Evolutionary conservation across 2,888 invertebrate genomes (phyloP).

Genomic region (Euspilapteryx auroguttella): DNA sequence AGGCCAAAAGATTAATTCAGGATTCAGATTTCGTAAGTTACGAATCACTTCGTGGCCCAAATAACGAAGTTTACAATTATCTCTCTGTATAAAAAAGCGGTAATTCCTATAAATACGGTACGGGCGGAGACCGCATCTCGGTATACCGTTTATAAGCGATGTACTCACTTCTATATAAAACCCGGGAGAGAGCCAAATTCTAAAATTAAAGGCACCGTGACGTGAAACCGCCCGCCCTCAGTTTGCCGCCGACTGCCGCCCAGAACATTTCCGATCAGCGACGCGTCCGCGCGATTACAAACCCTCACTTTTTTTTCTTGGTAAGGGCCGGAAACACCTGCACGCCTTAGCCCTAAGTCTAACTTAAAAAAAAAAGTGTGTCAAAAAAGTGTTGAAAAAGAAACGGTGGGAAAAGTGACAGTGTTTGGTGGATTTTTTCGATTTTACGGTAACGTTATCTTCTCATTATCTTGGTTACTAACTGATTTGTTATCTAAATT

Average conservation of each 20-base stretch:
- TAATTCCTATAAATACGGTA: constrained; percentile 58
- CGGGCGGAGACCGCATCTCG: constrained; percentile 48
- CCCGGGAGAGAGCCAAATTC: constrained; percentile 67
- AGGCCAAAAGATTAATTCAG: too few species aligned
- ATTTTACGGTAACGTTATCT: too few species aligned
- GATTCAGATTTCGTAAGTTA: too few species aligned
- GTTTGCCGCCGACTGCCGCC: constrained; percentile 51
- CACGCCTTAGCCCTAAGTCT: too few species aligned
- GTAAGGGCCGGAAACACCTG: constrained; percentile 34
- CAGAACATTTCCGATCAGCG: constrained; percentile 39
- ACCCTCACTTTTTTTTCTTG: constrained; percentile 28
- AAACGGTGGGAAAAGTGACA: constrained; percentile 36
- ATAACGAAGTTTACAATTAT: too few species aligned
- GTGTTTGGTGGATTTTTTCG: constrained; percentile 48
- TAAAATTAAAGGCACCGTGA: constrained; percentile 55
- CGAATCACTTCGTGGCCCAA: too few species aligned
- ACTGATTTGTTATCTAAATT: too few species aligned
- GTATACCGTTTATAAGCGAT: constrained; percentile 56
- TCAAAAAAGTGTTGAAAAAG: constrained; percentile 16
- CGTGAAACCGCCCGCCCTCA: constrained; percentile 47
- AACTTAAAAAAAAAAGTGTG: constrained; percentile 27
- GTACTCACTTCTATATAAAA: constrained; percentile 61
- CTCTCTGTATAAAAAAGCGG: constrained; percentile 54
- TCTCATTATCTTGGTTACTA: too few species aligned
- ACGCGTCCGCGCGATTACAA: constrained; percentile 41